A percentile compares a stretch with the other conserved stretches of the same genome.
Evolutionary conservation across 1,140 invertebrate species (phyloP).

Genomic region (Pararge aegeria): DNA sequence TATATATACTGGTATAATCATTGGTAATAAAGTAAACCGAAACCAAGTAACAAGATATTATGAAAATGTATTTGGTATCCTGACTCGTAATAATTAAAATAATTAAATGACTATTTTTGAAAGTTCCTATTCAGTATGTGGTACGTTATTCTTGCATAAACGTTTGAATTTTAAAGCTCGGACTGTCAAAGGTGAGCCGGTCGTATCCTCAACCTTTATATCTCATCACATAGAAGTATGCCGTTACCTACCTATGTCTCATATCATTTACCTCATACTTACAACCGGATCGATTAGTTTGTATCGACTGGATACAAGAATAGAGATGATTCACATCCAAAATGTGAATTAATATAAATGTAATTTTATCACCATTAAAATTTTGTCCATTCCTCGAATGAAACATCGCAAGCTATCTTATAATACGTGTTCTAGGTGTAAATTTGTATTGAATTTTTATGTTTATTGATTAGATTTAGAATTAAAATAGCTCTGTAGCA

Average conservation of each 20-base stretch:
- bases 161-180: conserved; percentile 25
- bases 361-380: not conserved
- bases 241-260: conserved; percentile 34
- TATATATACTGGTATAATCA: too few relatives aligned
- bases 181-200: conserved; percentile 51
- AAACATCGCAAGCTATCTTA: too few relatives aligned
- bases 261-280: conserved; percentile 21
- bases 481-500: too few relatives aligned
- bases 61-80: too few relatives aligned
- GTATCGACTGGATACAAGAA: conserved; percentile 39
- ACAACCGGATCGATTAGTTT: conserved; percentile 43
- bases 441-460: too few relatives aligned
- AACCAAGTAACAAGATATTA: too few relatives aligned
- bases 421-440: too few relatives aligned
- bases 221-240: conserved; percentile 38
- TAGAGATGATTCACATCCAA: conserved; percentile 49
- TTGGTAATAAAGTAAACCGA: too few relatives aligned
- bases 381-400: not conserved
- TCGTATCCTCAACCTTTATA: conserved; percentile 70
- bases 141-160: conserved; percentile 50
- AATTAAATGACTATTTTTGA: too few relatives aligned
- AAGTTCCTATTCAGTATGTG: too few relatives aligned
- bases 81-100: too few relatives aligned
- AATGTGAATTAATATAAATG: not conserved
- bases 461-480: too few relatives aligned